These are phyloP conservation scores for Trichomalopsis sarcophagae DNA, from an alignment of 1,140 invertebrate species.

Conservation along the genomic window DNA sequence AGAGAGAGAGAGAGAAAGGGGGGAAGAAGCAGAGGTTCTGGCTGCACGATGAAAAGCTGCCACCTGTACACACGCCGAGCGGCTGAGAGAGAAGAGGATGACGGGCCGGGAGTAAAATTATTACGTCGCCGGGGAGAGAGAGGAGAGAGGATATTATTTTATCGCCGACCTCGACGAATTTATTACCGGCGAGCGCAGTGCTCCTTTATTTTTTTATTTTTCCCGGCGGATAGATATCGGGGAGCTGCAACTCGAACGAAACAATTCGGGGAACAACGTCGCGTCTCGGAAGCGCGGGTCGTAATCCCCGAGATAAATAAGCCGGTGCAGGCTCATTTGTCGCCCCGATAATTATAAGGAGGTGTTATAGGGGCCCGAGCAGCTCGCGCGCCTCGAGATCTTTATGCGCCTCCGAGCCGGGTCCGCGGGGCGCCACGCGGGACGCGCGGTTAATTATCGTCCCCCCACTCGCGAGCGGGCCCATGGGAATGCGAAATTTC, in stretches of 20 bases:
- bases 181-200: not conserved
- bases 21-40: too few relatives aligned
- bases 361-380: constrained; percentile 59
- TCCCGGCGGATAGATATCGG: too few relatives aligned
- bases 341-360: constrained; percentile 72
- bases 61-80: too few relatives aligned
- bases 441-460: constrained; percentile 73
- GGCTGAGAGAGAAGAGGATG: not conserved
- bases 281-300: constrained; percentile 47
- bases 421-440: constrained; percentile 67
- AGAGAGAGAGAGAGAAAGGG: too few relatives aligned
- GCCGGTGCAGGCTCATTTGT: constrained; percentile 64
- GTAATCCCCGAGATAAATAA: constrained; percentile 50
- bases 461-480: constrained; percentile 53
- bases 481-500: too few relatives aligned
- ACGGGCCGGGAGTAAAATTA: constrained; percentile 2
- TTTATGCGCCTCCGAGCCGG: constrained; percentile 45
- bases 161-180: not conserved
- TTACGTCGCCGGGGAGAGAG: not conserved
- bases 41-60: constrained; percentile 26
- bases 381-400: constrained; percentile 8
- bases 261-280: too few relatives aligned
- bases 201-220: too few relatives aligned
- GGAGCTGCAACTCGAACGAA: too few relatives aligned
- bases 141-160: not conserved